phyloP scores from a whole-genome alignment of 2,113 vertebrate species.

The Stigmatopora argus region DNA sequence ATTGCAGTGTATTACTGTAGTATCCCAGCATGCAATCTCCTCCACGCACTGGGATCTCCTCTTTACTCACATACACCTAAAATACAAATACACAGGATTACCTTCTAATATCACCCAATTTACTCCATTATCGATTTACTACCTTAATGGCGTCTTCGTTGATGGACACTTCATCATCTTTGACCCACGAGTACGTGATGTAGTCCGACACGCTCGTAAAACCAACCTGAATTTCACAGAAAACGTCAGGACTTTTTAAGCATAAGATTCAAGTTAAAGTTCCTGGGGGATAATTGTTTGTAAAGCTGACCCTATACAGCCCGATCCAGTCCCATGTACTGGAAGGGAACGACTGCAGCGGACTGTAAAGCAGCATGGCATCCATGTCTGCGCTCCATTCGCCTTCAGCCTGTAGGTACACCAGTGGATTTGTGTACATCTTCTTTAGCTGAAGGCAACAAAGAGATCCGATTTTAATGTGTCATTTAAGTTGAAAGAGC shows the following conservation, averaged over 20 bases:
- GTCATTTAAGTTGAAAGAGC: no score
- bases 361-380: conserved; percentile 74
- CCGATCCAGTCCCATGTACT: conserved; percentile 98
- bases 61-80: conserved; percentile 84
- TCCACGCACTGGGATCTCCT: conserved; percentile 75
- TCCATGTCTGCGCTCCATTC: conserved; percentile 80
- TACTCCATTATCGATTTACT: background rate
- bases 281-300: background rate
- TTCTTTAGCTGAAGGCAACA: conserved; percentile 75
- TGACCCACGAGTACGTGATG: conserved; percentile 87
- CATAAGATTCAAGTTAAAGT: background rate
- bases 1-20: conserved; percentile 78
- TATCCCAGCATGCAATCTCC: conserved; percentile 87
- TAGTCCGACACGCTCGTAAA: conserved; percentile 83
- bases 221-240: conserved; percentile 72
- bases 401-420: conserved; percentile 73
- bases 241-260: background rate
- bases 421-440: conserved; percentile 66
- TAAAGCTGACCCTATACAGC: conserved; percentile 78
- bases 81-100: conserved; percentile 3
- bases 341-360: conserved; percentile 72
- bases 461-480: background rate
- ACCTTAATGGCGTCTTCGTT: conserved; percentile 76
- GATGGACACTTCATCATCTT: conserved; percentile 80
- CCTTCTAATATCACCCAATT: rapidly evolving